Conservation (phyloP, 92 coral and sea anemone genomes). For the Meandrina meandrites region DNA sequence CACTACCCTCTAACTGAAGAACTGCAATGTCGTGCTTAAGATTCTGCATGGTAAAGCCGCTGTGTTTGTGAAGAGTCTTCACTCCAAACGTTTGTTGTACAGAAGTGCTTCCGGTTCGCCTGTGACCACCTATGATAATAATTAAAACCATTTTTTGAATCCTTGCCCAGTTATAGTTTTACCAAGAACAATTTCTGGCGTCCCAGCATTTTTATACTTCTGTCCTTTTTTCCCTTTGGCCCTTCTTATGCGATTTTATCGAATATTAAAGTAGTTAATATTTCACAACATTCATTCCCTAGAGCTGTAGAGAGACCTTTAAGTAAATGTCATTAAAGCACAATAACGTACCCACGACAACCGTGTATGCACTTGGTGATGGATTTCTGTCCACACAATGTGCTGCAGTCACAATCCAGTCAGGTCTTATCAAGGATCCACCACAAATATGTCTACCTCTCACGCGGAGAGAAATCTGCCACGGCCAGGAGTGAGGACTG, state of each 20-base stretch:
- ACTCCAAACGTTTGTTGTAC: conserved; percentile 62
- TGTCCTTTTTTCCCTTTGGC: too few relatives aligned
- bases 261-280: too few relatives aligned
- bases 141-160: background rate
- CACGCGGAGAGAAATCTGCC: conserved; percentile 68
- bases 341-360: conserved; percentile 36
- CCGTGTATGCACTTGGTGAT: conserved; percentile 51
- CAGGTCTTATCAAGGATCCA: conserved; percentile 68
- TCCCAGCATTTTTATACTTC: too few relatives aligned
- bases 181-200: too few relatives aligned
- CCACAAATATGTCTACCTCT: conserved; percentile 71
- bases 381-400: conserved; percentile 65
- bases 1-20: conserved; percentile 63
- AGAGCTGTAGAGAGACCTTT: background rate
- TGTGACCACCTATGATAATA: conserved; percentile 61
- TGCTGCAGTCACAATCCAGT: conserved; percentile 76
- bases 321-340: too few relatives aligned
- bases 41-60: conserved; percentile 62
- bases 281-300: background rate
- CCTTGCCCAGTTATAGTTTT: too few relatives aligned
- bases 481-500: conserved; percentile 74
- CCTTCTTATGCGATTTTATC: too few relatives aligned
- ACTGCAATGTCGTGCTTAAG: conserved; percentile 76
- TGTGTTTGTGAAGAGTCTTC: conserved; percentile 57
- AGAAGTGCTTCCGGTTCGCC: conserved; percentile 59